Evolutionary conservation across 2,888 invertebrate species (phyloP), one percentile per base, ranked within the genome.

Genomic region (Calliphora vomitoria): DNA sequence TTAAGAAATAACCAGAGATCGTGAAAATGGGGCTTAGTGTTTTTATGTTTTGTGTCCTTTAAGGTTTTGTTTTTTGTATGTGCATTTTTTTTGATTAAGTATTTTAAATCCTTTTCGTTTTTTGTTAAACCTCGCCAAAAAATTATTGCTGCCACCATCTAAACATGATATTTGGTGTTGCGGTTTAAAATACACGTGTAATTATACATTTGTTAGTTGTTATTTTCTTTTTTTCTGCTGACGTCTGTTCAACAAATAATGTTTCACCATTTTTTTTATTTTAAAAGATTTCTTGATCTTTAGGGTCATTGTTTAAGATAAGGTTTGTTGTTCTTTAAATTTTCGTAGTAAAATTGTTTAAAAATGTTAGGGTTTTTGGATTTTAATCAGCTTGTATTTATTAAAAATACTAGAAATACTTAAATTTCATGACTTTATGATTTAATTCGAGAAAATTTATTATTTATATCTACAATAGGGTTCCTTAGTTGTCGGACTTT

Each of bases 241-340:
- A n/a, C 50, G 50, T 50, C 50, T n/a, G 13, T 58, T 58, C 10
- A 11, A 44, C 11, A 25, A 41, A 47, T 47, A 68, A 68, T 68
- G 68, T 38, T 20, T 25, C 20, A 20, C 1, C 20, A 44, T 10
- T 44, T 20, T 55, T 55, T 13, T 25, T 58, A 31, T 31, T 58
- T 58, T 53, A 13, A 71, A 53, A 11, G 8, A 44, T 71, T 60
- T 74, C 20, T 4, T 74, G 64, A 82, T 44, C 74, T 74, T 64
- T 66, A 20, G 20, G 81, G 44, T 82, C 74, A 74, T 20, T 31
- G 35, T 55, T 62, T 44, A n/a, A 38, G 72, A 81, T 72, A 81
- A 72, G 50, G 50, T 8, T 60, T 74, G 18, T 47, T 64, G 35
- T 68, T 35, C 15, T 75, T 35, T 53, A 10, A n/a, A 50, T 50